A percentile compares a stretch with the other conserved stretches of the same genome.
Evolutionary conservation across 2,888 invertebrate species (phyloP).

Genomic region (Scaptomyza flava): DNA sequence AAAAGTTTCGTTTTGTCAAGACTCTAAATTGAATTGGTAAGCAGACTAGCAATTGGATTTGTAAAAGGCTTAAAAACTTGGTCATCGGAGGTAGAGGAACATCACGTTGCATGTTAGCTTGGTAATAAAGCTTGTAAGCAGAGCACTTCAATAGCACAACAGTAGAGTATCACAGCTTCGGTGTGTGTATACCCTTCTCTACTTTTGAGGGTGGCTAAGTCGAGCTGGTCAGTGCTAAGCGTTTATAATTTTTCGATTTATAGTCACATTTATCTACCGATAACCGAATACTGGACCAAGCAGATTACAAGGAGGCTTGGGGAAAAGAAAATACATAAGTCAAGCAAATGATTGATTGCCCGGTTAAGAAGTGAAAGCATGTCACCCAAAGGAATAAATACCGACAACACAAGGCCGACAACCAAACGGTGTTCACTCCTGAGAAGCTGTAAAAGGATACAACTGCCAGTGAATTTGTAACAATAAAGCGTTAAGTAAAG

Average conservation of each 20-base stretch:
- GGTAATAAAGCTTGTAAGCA: not conserved
- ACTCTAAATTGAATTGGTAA: conserved; percentile 63
- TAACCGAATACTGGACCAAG: conserved; percentile 48
- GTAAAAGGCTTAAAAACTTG: conserved; percentile 66
- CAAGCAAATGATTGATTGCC: conserved; percentile 79
- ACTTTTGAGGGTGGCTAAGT: conserved; percentile 36
- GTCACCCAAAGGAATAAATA: conserved; percentile 66
- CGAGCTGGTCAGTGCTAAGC: conserved; percentile 65
- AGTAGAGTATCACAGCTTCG: conserved; percentile 22
- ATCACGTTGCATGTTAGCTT: conserved; percentile 4
- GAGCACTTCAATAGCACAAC: too few relatives aligned
- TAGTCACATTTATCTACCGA: conserved; percentile 80
- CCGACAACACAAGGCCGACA: not conserved
- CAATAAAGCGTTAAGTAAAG: conserved; percentile 72
- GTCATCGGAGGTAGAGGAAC: conserved; percentile 18
- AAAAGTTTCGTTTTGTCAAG: conserved; percentile 30
- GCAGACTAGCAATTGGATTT: conserved; percentile 56
- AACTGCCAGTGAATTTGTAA: conserved; percentile 72
- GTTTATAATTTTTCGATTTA: conserved; percentile 84
- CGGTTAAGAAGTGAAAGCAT: conserved; percentile 66
- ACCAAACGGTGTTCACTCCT: conserved; percentile 8
- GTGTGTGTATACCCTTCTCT: not conserved
- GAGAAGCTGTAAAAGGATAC: conserved; percentile 56
- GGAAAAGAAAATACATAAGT: conserved; percentile 57
- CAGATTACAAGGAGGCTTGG: conserved; percentile 31